Conservation (phyloP, 1,140 invertebrate genomes). For the Anoplophora glabripennis region DNA sequence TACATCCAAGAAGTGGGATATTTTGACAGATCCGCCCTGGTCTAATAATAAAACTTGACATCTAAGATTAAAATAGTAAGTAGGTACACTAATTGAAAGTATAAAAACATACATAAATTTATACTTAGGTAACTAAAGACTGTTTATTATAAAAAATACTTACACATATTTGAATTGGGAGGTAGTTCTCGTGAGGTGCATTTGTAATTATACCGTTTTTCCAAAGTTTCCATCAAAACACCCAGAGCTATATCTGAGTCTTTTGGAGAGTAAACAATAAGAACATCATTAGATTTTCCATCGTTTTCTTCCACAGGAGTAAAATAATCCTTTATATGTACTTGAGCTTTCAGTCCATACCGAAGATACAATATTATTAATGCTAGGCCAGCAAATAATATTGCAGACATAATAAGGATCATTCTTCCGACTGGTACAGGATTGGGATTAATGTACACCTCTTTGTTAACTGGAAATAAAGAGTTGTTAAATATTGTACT, state of each 20-base stretch:
- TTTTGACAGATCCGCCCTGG: no score
- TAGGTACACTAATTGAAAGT: not conserved
- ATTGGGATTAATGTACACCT: slow-evolving; percentile 40
- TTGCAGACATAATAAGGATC: slow-evolving; percentile 21
- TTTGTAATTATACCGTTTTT: slow-evolving; percentile 40
- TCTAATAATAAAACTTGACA: not conserved
- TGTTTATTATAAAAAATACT: slow-evolving; percentile 23
- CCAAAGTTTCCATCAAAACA: slow-evolving; percentile 42
- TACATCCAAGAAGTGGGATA: no score
- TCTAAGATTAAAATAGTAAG: no score
- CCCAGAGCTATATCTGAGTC: slow-evolving; percentile 42
- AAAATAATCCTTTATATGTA: slow-evolving; percentile 43
- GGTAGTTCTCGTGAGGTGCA: slow-evolving; percentile 36
- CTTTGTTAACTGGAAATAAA: slow-evolving; percentile 30
- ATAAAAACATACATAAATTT: not conserved
- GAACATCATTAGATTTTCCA: slow-evolving; percentile 43
- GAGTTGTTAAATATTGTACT: not conserved
- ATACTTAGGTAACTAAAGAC: not conserved
- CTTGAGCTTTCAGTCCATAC: slow-evolving; percentile 38
- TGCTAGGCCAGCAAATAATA: slow-evolving; percentile 28
- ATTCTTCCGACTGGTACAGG: slow-evolving; percentile 41
- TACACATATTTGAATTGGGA: slow-evolving; percentile 36
- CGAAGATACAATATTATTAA: slow-evolving; percentile 35
- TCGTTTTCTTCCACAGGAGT: slow-evolving; percentile 39
- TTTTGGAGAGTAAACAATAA: slow-evolving; percentile 41